Evolutionary conservation across 35 echinoderm and acorn worm genomes (phyloP).

Genomic region (Heliocidaris erythrogramma): DNA sequence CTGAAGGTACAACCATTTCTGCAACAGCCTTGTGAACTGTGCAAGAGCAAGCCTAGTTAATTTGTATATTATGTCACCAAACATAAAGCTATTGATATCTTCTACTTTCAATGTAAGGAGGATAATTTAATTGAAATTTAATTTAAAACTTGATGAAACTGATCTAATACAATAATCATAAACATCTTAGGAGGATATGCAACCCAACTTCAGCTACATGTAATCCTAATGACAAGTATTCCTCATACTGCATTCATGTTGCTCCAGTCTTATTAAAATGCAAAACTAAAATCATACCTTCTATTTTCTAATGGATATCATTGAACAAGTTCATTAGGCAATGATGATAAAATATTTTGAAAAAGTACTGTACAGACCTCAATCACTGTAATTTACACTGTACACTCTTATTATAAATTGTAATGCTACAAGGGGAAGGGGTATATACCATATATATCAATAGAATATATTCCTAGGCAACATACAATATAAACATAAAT

Average conservation of each 20-base stretch:
- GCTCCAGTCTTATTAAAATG: too few relatives aligned
- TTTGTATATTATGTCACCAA: too few relatives aligned
- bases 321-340: not conserved
- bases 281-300: too few relatives aligned
- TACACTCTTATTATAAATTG: not conserved
- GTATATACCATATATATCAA: not conserved
- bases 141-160: not conserved
- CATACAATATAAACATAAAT: not conserved
- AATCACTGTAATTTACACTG: not conserved
- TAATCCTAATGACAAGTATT: too few relatives aligned
- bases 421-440: not conserved
- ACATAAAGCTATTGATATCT: too few relatives aligned
- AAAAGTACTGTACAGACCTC: constrained; percentile 4
- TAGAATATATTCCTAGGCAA: not conserved
- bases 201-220: too few relatives aligned
- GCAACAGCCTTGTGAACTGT: too few relatives aligned
- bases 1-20: too few relatives aligned
- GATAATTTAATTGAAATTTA: not conserved
- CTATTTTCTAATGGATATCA: too few relatives aligned
- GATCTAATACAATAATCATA: not conserved
- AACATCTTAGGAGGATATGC: not conserved
- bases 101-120: not conserved
- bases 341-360: not conserved
- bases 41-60: too few relatives aligned
- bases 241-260: too few relatives aligned